Base-by-base conservation (phyloP, 2,888 invertebrate genomes). In the Cactoblastis cactorum region DNA sequence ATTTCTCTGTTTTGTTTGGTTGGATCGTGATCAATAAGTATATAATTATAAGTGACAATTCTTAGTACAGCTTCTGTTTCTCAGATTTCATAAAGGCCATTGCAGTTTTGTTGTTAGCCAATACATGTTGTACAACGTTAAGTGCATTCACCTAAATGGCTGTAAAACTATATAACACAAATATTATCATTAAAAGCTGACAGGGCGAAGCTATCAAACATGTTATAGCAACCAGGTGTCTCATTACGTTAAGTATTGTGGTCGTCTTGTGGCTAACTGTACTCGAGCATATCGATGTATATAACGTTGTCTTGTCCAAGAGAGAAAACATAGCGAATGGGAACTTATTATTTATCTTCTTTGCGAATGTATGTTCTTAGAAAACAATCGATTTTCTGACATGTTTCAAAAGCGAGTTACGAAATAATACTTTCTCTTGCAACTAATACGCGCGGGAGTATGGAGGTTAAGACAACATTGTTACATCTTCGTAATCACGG, bases 381-480 rank as follows among this genome's bases (percentile, higher is more conserved):
- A 65, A 62, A 67, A 67, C 65, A 70, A 67, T 71, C 59, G 63
- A 71, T 77, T 78, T 78, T 78, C 72, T 78, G 80, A 67, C 63
- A 63, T 74, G 73, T 77, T 78, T 73, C 71, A 71, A 76, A 77
- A 69, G 69, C 64, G 60, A 58, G 69, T 87, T 84, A 84, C 80
- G 81, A 85, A 81, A 86, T 80, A 64, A 65, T 71, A 66, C 61
- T 62, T 83, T 71, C 71, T 74, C 77, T 79, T 75, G 76, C 74
- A 76, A 77, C 75, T 77, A 75, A 80, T 83, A 76, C 64, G 66
- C 70, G 71, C 69, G 67, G 73, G 68, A 74, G 73, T 76, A 85
- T 81, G 80, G 83, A 86, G 87, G 85, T 87, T 86, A 88, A 78
- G 74, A 86, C 77, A 87, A 87, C 85, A 87, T 73, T 74, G 73